Conservation (phyloP, 2,797 vertebrate species). For the Enteromius mattozi region DNA sequence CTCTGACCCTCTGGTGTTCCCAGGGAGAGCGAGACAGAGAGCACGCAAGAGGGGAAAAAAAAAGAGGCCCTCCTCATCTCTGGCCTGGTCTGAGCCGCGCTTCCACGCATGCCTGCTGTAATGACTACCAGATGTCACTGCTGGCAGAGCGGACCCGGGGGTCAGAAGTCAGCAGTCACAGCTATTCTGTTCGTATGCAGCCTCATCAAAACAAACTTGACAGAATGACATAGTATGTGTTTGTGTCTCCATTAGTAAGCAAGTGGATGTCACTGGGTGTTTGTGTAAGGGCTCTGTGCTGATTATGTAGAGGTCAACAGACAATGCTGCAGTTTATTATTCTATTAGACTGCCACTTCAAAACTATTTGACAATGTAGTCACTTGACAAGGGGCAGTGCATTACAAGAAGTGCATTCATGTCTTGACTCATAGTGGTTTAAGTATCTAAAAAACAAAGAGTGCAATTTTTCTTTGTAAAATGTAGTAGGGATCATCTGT, state of each 20-base stretch:
- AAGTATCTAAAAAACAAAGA: not conserved
- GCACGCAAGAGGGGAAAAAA: slow-evolving; percentile 6
- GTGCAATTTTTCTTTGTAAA: not conserved
- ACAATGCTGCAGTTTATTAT: slow-evolving; percentile 28
- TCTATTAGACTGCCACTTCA: slow-evolving; percentile 1
- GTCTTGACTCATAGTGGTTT: not conserved
- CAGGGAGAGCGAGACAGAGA: slow-evolving; percentile 44
- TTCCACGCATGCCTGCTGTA: slow-evolving; percentile 70
- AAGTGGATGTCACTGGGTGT: slow-evolving; percentile 2
- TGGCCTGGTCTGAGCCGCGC: slow-evolving; percentile 68
- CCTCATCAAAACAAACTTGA: slow-evolving; percentile 30
- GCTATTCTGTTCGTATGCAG: slow-evolving; percentile 35
- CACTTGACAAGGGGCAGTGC: not conserved
- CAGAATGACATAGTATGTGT: slow-evolving; percentile 33
- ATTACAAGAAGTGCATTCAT: not conserved
- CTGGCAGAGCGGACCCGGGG: slow-evolving; percentile 12
- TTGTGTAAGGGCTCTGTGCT: slow-evolving; percentile 10
- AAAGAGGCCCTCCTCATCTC: slow-evolving; percentile 51
- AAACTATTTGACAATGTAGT: slow-evolving; percentile 6
- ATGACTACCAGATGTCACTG: slow-evolving; percentile 72
- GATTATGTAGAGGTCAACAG: slow-evolving; percentile 18
- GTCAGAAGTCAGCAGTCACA: slow-evolving; percentile 48
- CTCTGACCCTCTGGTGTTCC: slow-evolving; percentile 69
- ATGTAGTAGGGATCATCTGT: not conserved
- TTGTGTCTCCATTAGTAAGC: slow-evolving; percentile 15